Evolutionary conservation across 2,888 invertebrate species (phyloP).

Genomic region (Drosophila paramelanica): DNA sequence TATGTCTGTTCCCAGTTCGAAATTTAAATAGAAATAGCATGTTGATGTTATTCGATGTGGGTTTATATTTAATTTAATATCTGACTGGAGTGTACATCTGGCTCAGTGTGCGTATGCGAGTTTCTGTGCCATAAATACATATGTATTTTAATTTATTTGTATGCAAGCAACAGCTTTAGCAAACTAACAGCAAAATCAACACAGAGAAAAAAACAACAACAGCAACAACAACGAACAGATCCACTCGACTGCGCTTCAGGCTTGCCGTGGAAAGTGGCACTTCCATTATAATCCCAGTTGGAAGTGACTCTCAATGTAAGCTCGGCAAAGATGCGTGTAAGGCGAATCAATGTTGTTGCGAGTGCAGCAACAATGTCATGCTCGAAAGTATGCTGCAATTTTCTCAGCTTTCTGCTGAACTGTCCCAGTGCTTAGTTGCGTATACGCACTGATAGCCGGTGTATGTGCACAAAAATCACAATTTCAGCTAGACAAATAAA

Average conservation of each 20-base stretch:
- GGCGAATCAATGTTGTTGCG: conserved; percentile 38
- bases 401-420: conserved; percentile 8
- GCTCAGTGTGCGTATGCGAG: not conserved
- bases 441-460: conserved; percentile 51
- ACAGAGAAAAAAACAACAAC: not conserved
- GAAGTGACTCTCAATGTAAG: conserved; percentile 52
- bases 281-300: conserved; percentile 38
- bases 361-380: conserved; percentile 38
- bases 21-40: conserved; percentile 78
- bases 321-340: conserved; percentile 50
- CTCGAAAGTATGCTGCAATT: conserved; percentile 46
- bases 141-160: conserved; percentile 64
- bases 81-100: conserved; percentile 15
- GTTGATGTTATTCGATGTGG: conserved; percentile 68
- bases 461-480: conserved; percentile 52
- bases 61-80: conserved; percentile 75
- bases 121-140: conserved; percentile 44
- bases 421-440: conserved; percentile 51
- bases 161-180: conserved; percentile 36
- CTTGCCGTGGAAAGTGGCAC: conserved; percentile 38
- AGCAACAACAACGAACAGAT: conserved; percentile 9
- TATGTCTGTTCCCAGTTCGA: conserved; percentile 56
- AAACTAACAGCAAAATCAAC: conserved; percentile 34
- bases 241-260: conserved; percentile 41
- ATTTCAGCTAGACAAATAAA: conserved; percentile 55